Evolutionary conservation across 1,140 invertebrate genomes (phyloP).

Genomic region (Leptinotarsa texana): DNA sequence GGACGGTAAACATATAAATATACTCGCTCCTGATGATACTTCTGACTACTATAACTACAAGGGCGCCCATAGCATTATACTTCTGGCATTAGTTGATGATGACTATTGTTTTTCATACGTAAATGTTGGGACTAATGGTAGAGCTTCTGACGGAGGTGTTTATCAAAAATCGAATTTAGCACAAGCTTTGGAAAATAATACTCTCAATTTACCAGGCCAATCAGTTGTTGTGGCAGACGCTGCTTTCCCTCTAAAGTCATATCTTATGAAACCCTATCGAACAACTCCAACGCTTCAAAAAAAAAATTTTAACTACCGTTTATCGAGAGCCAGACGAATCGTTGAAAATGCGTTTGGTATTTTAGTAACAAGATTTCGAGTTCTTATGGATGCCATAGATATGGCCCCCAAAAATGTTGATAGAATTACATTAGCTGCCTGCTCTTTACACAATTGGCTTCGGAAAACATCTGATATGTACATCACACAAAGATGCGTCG

Average conservation of each 20-base stretch:
- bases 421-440: not conserved
- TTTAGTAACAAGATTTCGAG: constrained; percentile 26
- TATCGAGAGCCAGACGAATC: constrained; percentile 25
- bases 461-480: constrained; percentile 14
- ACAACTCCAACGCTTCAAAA: constrained; percentile 27
- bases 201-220: not conserved
- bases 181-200: not conserved
- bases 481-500: not conserved
- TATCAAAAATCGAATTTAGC: not conserved
- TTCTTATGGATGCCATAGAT: not conserved
- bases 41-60: not conserved
- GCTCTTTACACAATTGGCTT: constrained; percentile 11
- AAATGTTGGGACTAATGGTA: constrained; percentile 8
- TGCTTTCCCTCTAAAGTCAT: constrained; percentile 47
- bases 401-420: constrained; percentile 18
- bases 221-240: constrained; percentile 34
- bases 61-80: constrained; percentile 10
- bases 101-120: constrained; percentile 27
- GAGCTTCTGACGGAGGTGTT: constrained; percentile 13
- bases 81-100: constrained; percentile 21
- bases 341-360: constrained; percentile 35
- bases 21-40: not conserved
- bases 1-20: constrained; percentile 55
- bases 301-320: constrained; percentile 35
- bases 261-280: constrained; percentile 55